A percentile compares a stretch with the other conserved stretches of the same genome.
Evolutionary conservation across 2,797 vertebrate genomes (phyloP).

Genomic region (Zenarchopterus dispar): DNA sequence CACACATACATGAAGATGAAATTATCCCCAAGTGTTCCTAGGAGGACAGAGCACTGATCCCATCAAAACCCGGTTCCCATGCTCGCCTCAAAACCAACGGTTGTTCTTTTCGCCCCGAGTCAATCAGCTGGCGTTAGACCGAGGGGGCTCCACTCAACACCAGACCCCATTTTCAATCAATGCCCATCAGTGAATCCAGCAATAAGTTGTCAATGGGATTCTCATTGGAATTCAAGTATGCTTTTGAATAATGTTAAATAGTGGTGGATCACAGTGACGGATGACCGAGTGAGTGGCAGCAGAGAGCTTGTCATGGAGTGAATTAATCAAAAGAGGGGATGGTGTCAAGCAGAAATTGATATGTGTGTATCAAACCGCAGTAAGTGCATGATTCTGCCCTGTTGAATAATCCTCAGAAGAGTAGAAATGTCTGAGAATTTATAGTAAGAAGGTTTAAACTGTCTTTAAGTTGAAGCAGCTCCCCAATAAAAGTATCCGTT

Average conservation of each 20-base stretch:
- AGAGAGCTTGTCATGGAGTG: conserved; percentile 66
- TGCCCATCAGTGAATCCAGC: conserved; percentile 65
- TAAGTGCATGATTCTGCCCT: conserved; percentile 35
- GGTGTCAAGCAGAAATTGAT: conserved; percentile 63
- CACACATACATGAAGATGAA: conserved; percentile 10
- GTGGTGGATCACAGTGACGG: conserved; percentile 68
- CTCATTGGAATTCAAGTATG: conserved; percentile 78
- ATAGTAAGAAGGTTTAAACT: not conserved
- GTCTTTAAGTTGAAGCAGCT: not conserved
- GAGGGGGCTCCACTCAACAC: conserved; percentile 50
- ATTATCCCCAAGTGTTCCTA: conserved; percentile 17
- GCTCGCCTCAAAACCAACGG: conserved; percentile 5
- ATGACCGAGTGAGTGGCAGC: conserved; percentile 73
- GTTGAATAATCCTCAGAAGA: conserved; percentile 37
- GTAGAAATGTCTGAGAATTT: not conserved
- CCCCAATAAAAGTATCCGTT: too few species aligned
- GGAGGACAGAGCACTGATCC: conserved; percentile 33
- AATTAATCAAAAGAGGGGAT: conserved; percentile 70
- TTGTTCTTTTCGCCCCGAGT: conserved; percentile 24
- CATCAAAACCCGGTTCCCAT: conserved; percentile 15
- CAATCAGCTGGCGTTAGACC: conserved; percentile 36
- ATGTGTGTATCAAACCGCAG: conserved; percentile 33
- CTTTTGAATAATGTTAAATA: conserved; percentile 69
- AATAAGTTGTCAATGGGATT: conserved; percentile 75
- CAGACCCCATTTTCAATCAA: conserved; percentile 61